Evolutionary conservation across 35 echinoderm and acorn worm genomes (phyloP).

Genomic region (Antedon bifida): DNA sequence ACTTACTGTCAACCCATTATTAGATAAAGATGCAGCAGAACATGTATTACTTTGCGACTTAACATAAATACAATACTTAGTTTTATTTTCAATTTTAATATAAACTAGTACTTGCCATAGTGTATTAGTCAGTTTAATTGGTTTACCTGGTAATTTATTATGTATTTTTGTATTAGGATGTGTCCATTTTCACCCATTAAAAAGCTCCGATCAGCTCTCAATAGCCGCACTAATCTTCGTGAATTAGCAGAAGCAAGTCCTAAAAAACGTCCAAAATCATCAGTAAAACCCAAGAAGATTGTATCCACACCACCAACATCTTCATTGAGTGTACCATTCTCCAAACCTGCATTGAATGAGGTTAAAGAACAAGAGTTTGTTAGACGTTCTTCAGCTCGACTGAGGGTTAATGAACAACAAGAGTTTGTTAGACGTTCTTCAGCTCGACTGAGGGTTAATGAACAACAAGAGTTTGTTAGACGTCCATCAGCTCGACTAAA

Average conservation of each 20-base stretch:
- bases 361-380: neutral
- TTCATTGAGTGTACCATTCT: neutral
- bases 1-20: no score
- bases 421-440: neutral
- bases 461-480: neutral
- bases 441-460: neutral
- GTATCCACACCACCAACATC: neutral
- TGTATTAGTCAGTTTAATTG: no score
- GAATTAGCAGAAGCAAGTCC: slow-evolving; percentile 35
- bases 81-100: no score
- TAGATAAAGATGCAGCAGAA: no score
- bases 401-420: neutral
- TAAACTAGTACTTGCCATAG: no score
- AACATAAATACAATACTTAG: no score
- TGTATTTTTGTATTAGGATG: no score
- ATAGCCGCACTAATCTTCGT: slow-evolving; percentile 38
- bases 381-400: neutral
- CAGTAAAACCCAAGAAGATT: neutral
- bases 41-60: no score
- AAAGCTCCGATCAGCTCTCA: slow-evolving; percentile 73
- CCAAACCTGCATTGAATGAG: neutral
- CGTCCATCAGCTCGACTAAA: neutral
- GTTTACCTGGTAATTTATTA: no score
- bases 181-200: slow-evolving; percentile 64
- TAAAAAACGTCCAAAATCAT: slow-evolving; percentile 4